Percentiles rank a stretch among this genome's conserved stretches.
Conservation (phyloP, 2,888 invertebrate species). For the Drosophila tanythrix region DNA sequence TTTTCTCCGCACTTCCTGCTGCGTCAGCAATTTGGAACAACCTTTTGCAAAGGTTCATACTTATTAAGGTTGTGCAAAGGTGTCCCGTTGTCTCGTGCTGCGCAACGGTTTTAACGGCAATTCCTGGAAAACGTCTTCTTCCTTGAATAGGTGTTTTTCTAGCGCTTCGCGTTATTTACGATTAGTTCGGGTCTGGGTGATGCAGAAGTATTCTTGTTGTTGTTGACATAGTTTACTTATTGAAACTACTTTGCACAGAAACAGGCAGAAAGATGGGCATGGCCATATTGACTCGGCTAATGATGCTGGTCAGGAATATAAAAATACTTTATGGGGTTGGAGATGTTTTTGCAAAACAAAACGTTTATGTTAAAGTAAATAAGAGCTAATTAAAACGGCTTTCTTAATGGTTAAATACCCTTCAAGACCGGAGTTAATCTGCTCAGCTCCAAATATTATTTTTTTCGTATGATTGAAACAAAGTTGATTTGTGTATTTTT, state of each 20-base stretch:
- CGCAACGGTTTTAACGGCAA: conserved; percentile 47
- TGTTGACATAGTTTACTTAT: background rate
- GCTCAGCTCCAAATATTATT: background rate
- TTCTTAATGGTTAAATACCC: background rate
- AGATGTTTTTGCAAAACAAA: background rate
- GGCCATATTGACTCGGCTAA: background rate
- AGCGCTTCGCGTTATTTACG: conserved; percentile 4
- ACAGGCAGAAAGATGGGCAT: background rate
- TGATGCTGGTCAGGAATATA: background rate
- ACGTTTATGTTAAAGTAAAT: background rate
- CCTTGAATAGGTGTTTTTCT: conserved; percentile 25
- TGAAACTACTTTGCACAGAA: background rate
- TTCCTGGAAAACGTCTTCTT: conserved; percentile 49
- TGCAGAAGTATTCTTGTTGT: background rate
- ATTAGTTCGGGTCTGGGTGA: background rate
- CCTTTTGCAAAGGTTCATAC: conserved; percentile 41
- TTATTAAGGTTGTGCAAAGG: conserved; percentile 39
- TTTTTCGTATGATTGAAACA: background rate
- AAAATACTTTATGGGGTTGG: background rate
- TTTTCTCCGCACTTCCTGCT: conserved; percentile 51
- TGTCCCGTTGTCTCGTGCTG: conserved; percentile 64
- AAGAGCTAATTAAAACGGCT: background rate
- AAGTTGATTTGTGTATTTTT: background rate
- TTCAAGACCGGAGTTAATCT: background rate
- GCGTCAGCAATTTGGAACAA: conserved; percentile 48